A percentile compares a stretch with the other conserved stretches of the same genome.
Evolutionary conservation across 1,140 invertebrate genomes (phyloP).

Genomic region (Antheraea pernyi): DNA sequence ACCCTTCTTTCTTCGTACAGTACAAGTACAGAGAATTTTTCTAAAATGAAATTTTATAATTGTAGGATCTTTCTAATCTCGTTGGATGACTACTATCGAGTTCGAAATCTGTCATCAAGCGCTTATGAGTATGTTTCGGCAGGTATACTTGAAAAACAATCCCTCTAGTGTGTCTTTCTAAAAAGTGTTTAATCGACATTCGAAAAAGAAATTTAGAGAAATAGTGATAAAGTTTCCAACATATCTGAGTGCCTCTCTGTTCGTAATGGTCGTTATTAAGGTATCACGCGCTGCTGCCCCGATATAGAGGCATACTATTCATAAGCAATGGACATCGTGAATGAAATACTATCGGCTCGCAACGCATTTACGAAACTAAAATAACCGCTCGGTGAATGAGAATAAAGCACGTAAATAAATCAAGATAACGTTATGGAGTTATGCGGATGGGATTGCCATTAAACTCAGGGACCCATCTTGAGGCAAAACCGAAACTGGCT

Average conservation of each 20-base stretch:
- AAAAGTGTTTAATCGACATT: not conserved
- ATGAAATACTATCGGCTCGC: slow-evolving; percentile 43
- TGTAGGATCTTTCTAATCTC: too few relatives aligned
- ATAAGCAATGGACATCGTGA: slow-evolving; percentile 61
- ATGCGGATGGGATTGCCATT: slow-evolving; percentile 65
- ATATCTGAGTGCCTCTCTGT: too few relatives aligned
- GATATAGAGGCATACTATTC: slow-evolving; percentile 60
- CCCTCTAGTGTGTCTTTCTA: not conserved
- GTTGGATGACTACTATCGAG: too few relatives aligned
- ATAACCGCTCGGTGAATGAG: slow-evolving; percentile 48
- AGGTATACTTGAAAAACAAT: not conserved
- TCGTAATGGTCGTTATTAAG: slow-evolving; percentile 22
- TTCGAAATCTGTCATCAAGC: too few relatives aligned
- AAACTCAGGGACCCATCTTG: slow-evolving; percentile 28
- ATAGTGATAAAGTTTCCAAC: too few relatives aligned
- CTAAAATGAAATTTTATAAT: too few relatives aligned
- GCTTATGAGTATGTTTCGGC: too few relatives aligned
- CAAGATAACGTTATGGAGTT: slow-evolving; percentile 66
- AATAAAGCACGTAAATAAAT: slow-evolving; percentile 57
- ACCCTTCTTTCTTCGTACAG: too few relatives aligned
- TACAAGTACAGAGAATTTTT: too few relatives aligned
- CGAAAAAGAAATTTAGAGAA: too few relatives aligned
- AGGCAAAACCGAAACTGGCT: not conserved
- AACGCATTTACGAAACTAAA: slow-evolving; percentile 54
- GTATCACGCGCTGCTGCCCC: slow-evolving; percentile 56